These are phyloP conservation scores for Cossypha niveicapilla DNA, from an alignment of 2,797 vertebrate genomes.

Conservation along the genomic window DNA sequence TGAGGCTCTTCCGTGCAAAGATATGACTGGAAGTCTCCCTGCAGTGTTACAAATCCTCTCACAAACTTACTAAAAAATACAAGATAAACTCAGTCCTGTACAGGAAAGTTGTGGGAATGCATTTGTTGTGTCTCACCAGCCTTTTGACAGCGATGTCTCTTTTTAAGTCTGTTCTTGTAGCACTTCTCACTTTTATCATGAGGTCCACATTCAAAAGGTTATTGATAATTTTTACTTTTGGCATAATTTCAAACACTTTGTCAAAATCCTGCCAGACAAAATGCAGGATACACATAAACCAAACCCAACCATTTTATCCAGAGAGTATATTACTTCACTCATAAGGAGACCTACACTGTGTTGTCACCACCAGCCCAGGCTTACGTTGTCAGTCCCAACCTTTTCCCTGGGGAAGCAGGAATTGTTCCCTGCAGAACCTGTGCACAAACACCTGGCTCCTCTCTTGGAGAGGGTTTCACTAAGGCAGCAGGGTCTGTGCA, in stretches of 20 bases:
- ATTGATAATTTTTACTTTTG: neutral
- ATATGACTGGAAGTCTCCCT: neutral
- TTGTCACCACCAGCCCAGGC: fast-evolving
- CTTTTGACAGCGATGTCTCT: neutral
- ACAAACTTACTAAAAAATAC: neutral
- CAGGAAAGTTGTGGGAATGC: neutral
- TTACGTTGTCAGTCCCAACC: fast-evolving
- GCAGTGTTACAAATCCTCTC: neutral
- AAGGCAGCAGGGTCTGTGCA: neutral
- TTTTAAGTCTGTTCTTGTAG: neutral
- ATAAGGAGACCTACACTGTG: neutral
- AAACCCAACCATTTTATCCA: neutral
- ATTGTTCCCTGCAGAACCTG: neutral
- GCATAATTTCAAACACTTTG: neutral
- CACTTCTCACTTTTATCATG: neutral
- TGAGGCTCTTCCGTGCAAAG: neutral
- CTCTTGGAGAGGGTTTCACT: neutral
- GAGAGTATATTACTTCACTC: neutral
- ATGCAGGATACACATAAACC: neutral
- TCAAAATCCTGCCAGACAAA: neutral
- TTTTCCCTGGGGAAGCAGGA: neutral
- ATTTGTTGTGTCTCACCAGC: neutral
- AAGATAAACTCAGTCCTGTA: neutral
- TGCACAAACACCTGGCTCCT: neutral
- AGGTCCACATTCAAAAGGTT: neutral